Base-by-base conservation (phyloP, 1,140 invertebrate genomes). In the Drosophila guanche region DNA sequence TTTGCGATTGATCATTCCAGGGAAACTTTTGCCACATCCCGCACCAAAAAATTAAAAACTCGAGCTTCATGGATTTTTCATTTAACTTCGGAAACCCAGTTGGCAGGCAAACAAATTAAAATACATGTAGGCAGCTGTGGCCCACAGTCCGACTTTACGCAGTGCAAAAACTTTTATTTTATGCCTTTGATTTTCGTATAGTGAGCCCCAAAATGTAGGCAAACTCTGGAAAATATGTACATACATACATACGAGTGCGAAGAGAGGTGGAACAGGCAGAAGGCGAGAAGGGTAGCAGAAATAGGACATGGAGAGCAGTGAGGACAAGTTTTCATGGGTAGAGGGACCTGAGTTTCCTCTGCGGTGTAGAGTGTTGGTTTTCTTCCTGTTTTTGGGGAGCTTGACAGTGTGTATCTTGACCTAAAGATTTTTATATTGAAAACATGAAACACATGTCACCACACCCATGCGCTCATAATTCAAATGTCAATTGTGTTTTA, bases 101-200 rank as follows among this genome's bases (percentile, higher is more conserved):
- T 50, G 59, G 29, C 51, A 67, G 55, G 51, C 55, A 70, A 70
- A 84, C 78, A 88, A 88, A 88, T 88, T 88, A 88, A 88, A 88
- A 88, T 83, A 88, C 79, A 88, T 88, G 88, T 88, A 88, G 75
- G 60, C 83, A 88, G 83, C 83, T 88, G 83, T 75, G 83, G 42
- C 83, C 57, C 57, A 25, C 60, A 63, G 16, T 20, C 22, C 57
- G 23, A 27, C 14, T 85, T 85, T 81, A 88, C 81, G 81, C 81
- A 86, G 77, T 88, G 81, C 81, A 86, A 86, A 86, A 86, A 86
- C 81, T 86, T 86, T 70, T 86, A 86, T 86, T 86, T 86, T 86
- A 86, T 86, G 83, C 86, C 76, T 86, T 86, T 81, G 77, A 86
- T 77, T 85, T 73, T 45, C 62, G 50, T 50, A 27, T 22, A 23